phyloP scores from a whole-genome alignment of 2,797 vertebrate genomes.

The Sebastes melanostomus region DNA sequence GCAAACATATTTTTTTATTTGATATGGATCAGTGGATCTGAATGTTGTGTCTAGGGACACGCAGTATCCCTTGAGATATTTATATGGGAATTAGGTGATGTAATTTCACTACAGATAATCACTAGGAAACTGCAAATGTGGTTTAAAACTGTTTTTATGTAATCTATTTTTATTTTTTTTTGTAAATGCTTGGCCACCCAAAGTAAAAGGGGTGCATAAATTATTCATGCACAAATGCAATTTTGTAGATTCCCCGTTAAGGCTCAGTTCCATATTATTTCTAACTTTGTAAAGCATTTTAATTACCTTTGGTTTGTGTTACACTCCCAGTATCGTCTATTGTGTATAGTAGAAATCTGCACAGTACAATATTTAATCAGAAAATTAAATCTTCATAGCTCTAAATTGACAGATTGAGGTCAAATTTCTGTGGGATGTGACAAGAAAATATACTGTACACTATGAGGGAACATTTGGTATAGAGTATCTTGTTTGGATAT shows the following conservation, averaged over 20 bases:
- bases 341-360: neutral
- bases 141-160: neutral
- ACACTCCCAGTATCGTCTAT: neutral
- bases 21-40: slow-evolving; percentile 3
- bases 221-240: slow-evolving; percentile 1
- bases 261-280: neutral
- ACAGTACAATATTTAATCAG: neutral
- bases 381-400: slow-evolving; percentile 1
- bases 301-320: neutral
- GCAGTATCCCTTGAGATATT: neutral
- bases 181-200: neutral
- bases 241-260: neutral
- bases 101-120: neutral
- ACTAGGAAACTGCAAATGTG: neutral
- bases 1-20: neutral
- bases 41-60: neutral
- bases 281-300: neutral
- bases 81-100: neutral
- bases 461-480: neutral
- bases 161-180: neutral
- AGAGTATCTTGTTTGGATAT: neutral
- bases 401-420: neutral
- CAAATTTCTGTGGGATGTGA: neutral
- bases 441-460: neutral
- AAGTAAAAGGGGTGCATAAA: neutral